Percentiles rank a stretch among this genome's conserved stretches.
These are phyloP conservation scores for Perca flavescens DNA, from an alignment of 2,113 vertebrate species.

Conservation along the genomic window DNA sequence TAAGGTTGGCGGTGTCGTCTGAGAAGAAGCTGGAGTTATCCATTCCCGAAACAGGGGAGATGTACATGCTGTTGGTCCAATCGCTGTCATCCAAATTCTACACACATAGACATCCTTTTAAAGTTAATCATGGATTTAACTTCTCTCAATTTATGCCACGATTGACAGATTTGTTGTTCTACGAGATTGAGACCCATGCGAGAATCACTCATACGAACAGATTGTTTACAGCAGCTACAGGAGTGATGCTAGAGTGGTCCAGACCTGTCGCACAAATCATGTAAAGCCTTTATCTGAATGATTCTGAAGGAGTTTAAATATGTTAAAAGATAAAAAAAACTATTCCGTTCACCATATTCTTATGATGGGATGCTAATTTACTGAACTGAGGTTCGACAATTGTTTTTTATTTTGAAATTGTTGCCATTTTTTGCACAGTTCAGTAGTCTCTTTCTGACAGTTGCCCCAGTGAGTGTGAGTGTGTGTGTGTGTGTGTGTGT, in stretches of 20 bases:
- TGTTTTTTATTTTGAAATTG: no score
- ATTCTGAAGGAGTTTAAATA: no score
- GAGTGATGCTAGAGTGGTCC: not conserved
- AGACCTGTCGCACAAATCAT: not conserved
- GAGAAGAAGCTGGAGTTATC: conserved; percentile 85
- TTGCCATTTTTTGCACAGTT: no score
- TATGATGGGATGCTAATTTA: no score
- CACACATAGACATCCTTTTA: not conserved
- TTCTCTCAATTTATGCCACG: not conserved
- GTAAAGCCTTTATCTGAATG: no score
- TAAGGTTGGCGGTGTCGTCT: conserved; percentile 90
- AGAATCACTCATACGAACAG: not conserved
- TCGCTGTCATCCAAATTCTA: conserved; percentile 91
- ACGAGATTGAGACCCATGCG: not conserved
- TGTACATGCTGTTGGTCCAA: conserved; percentile 86
- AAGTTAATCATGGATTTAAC: not conserved
- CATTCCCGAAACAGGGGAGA: conserved; percentile 82
- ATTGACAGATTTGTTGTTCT: not conserved
- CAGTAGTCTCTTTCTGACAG: no score
- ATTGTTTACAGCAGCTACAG: not conserved
- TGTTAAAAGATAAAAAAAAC: no score
- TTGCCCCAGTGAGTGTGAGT: no score
- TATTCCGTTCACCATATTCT: no score
- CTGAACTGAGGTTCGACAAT: no score
- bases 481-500: not conserved